A percentile compares a stretch with the other conserved stretches of the same genome.
phyloP scores from a whole-genome alignment of 2,888 invertebrate genomes.

The Pachycephus smyrnensis region DNA sequence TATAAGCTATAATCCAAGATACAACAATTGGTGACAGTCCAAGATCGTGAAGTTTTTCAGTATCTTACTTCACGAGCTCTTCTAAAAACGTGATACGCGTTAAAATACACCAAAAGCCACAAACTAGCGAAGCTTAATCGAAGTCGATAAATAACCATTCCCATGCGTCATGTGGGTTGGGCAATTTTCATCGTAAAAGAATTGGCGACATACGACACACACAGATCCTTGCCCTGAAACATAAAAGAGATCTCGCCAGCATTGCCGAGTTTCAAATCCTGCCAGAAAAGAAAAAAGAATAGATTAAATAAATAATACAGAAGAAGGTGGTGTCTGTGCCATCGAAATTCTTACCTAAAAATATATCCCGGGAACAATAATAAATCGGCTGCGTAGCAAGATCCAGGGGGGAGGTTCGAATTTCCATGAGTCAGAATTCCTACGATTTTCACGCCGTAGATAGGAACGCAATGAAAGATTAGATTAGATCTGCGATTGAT shows the following conservation, averaged over 20 bases:
- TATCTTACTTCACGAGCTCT: background rate
- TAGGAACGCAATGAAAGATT: background rate
- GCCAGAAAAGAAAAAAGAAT: background rate
- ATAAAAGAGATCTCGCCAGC: background rate
- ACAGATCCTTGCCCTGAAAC: background rate
- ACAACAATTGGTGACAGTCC: background rate
- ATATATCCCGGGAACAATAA: background rate
- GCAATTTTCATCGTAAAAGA: background rate
- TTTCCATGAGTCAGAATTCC: background rate
- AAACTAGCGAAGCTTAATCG: background rate
- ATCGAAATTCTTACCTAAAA: slow-evolving; percentile 4
- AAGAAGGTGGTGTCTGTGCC: background rate
- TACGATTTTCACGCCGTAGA: background rate
- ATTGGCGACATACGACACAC: background rate
- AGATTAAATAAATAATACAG: background rate
- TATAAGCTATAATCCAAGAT: background rate
- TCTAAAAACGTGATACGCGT: background rate
- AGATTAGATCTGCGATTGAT: background rate
- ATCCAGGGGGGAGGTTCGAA: background rate
- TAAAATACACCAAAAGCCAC: background rate
- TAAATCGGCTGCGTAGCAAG: background rate
- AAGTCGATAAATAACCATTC: background rate
- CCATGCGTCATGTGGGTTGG: background rate
- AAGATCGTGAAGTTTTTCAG: background rate
- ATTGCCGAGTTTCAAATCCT: background rate